These are phyloP conservation scores for Cataglyphis rosenhaueri DNA, from an alignment of 2,888 invertebrate species.

Conservation along the genomic window DNA sequence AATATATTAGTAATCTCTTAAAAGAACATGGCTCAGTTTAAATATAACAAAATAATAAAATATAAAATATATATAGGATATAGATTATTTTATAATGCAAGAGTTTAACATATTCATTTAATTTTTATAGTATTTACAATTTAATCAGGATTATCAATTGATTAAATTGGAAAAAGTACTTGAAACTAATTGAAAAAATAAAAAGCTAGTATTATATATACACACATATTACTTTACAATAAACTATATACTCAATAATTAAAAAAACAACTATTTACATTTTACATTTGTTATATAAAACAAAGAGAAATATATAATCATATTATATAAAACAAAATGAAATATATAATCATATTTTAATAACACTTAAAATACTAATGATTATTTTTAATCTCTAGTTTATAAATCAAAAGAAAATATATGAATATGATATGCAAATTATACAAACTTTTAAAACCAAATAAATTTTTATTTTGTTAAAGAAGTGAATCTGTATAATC, in stretches of 20 bases:
- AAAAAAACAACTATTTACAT: constrained; percentile 41
- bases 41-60: constrained; percentile 44
- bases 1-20: constrained; percentile 44
- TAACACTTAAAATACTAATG: constrained; percentile 59
- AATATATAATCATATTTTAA: constrained; percentile 54
- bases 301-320: background rate
- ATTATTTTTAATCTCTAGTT: constrained; percentile 53
- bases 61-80: constrained; percentile 16
- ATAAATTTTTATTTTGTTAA: background rate
- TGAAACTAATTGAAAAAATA: background rate
- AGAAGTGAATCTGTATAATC: constrained; percentile 1
- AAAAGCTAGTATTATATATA: background rate
- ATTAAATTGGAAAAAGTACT: constrained; percentile 3
- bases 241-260: constrained; percentile 60
- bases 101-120: constrained; percentile 38
- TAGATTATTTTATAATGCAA: constrained; percentile 13
- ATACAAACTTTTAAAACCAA: constrained; percentile 2
- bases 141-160: constrained; percentile 1
- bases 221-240: background rate
- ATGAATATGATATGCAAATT: constrained; percentile 32
- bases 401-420: constrained; percentile 1
- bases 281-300: constrained; percentile 36
- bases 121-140: constrained; percentile 36
- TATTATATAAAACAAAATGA: background rate
- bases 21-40: constrained; percentile 37